Evolutionary conservation across 2,888 invertebrate genomes (phyloP), one percentile per base, ranked within the genome.

Genomic region (Ochropleura plecta): DNA sequence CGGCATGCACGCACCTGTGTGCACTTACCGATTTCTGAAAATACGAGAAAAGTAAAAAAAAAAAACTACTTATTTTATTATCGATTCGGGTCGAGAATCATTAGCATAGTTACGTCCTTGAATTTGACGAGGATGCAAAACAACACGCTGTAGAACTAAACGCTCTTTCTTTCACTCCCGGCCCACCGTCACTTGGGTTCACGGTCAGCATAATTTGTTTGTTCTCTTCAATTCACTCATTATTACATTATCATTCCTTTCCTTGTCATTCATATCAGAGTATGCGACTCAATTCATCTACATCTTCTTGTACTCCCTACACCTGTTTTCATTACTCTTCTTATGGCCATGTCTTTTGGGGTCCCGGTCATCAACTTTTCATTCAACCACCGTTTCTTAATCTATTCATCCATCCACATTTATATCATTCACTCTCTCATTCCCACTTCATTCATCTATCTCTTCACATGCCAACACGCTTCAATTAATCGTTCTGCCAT

Each of bases 401-500:
- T 57, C 42, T 49, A 9, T 57, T 16, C 0, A 57, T 44, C 14
- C 48, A 44, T 57, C n/a, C 7, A 49, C 30, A 65, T 44, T 18
- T 51, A 51, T 4, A 44, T 65, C n/a, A 20, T 10, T 48, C 44
- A 5, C 16, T 59, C n/a, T 75, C 65, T 68, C 30, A 49, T 0
- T 20, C 42, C 49, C 53, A 55, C 63, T 30, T 30, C n/a, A 12
- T 5, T 30, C 14, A 63, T 76, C 53, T 62, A 5, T 67, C n/a
- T 48, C 76, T 18, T 55, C 20, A 20, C 40, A 51, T 51, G 44
- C 44, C 55, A 69, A 16, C 69, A 63, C 55, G 55, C 44, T 57
- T 57, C 1, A 57, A 66, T 59, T 55, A 68, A 71, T 70, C 68
- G 42, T 20, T 62, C 57, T 51, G 14, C 64, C 69, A 76, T 73